Base-by-base conservation (phyloP, 2,797 vertebrate genomes). In the Cephalopachus bancanus region DNA sequence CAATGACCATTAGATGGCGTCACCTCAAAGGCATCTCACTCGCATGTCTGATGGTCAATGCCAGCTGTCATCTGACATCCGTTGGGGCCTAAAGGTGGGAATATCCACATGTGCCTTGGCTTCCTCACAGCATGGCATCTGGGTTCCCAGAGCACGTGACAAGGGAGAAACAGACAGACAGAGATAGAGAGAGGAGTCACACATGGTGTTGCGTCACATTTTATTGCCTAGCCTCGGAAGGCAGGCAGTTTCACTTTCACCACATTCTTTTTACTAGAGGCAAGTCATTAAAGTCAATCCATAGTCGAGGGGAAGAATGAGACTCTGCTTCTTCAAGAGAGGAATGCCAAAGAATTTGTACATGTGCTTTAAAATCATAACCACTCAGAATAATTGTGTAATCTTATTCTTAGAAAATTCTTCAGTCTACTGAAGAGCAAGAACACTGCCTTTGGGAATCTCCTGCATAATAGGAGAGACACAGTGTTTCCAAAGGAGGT, bases 81-180 rank as follows among this genome's bases (percentile, higher is more conserved):
- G 11, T 10, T 17, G 15, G 17, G 10, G 15, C 22, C 62, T 37
- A 5, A 79, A 22, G 7, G 22, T n/a, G 19, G 60, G 53, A n/a
- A 74, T 0, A 49, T 7, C 6, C 20, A 11, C 1, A 4, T 0
- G 14, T n/a, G 51, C 17, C 59, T 14, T 81, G 37, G 5, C 24
- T 69, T 67, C 59, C 79, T 89, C 37, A 30, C 67, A 53, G 14
- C 19, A 53, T 9, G 12, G 49, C 10, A 8, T 44, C 85, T 74
- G 33, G 37, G 12, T 92, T 74, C 44, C 37, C 67, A 80, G 60
- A 94, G 20, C 83, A 83, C 64, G 20, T 24, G 67, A 17, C 69
- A 0, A 2, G 17, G 20, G 30, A 67, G 30, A 53, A 26, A 37
- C 44, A 69, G 57, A 37, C 37, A 55, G 30, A 74, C 15, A 64